A percentile compares a stretch with the other conserved stretches of the same genome.
Conservation (phyloP, 1,140 invertebrate genomes). For the Physella acuta region DNA sequence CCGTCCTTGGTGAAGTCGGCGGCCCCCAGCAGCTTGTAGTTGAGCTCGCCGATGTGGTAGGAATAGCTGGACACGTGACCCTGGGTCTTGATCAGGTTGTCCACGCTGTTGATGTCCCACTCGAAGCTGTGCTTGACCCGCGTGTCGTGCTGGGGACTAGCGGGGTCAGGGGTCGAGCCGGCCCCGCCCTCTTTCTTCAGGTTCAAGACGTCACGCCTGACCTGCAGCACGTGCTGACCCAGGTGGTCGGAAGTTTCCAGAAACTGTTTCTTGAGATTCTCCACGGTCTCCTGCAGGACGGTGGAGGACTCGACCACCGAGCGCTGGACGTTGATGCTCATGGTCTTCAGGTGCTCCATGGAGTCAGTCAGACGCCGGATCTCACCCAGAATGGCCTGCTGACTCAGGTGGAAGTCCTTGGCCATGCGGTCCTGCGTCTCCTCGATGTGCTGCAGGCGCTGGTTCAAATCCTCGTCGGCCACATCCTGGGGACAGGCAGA, state of each 20-base stretch:
- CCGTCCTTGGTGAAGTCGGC: background rate
- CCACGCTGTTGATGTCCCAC: background rate
- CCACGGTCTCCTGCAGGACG: background rate
- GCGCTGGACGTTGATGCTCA: background rate
- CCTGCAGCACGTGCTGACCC: background rate
- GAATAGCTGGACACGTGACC: background rate
- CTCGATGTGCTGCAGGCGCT: background rate
- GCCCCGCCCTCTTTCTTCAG: too few species aligned
- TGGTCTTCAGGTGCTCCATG: background rate
- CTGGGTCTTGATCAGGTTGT: background rate
- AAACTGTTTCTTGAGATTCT: background rate
- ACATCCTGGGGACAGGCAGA: background rate
- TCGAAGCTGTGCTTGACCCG: background rate
- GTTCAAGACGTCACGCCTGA: background rate
- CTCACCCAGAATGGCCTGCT: background rate
- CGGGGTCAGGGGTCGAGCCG: background rate
- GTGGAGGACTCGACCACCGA: background rate
- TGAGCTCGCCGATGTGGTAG: background rate
- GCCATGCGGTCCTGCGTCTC: background rate
- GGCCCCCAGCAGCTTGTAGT: background rate
- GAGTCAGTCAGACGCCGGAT: background rate
- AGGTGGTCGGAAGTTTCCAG: background rate
- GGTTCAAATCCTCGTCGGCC: background rate
- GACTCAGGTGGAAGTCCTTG: background rate
- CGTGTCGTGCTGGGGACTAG: background rate